Evolutionary conservation across 2,113 vertebrate genomes (phyloP).

Genomic region (Campylorhamphus procurvoides): DNA sequence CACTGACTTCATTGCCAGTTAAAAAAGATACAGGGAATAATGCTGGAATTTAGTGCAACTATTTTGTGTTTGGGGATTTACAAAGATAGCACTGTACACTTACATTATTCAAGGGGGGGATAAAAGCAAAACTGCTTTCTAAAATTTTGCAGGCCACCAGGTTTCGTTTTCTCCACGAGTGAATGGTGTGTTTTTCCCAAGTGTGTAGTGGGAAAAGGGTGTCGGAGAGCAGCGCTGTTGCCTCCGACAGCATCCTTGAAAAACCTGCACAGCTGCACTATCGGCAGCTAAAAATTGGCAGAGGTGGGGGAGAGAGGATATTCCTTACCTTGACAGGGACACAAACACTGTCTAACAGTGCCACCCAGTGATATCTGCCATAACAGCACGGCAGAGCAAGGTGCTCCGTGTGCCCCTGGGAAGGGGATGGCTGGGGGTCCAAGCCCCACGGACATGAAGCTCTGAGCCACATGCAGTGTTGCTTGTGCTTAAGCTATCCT

Average conservation of each 20-base stretch:
- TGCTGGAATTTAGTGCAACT: background rate
- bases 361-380: constrained; percentile 60
- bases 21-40: background rate
- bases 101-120: background rate
- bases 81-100: too few species aligned
- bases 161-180: background rate
- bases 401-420: fast-evolving
- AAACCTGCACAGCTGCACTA: background rate
- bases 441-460: fast-evolving
- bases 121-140: background rate
- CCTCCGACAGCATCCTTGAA: background rate
- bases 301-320: background rate
- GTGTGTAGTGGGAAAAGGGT: background rate
- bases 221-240: fast-evolving
- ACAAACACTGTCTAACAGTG: constrained; percentile 52
- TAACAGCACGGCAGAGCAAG: constrained; percentile 11
- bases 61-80: background rate
- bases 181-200: background rate
- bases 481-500: fast-evolving
- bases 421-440: background rate
- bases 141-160: background rate
- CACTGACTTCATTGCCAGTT: background rate
- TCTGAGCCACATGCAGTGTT: fast-evolving
- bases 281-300: background rate
- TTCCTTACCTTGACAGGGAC: constrained; percentile 23